Conservation (phyloP, 2,797 vertebrate genomes). For the Phrynocephalus vlangalii region DNA sequence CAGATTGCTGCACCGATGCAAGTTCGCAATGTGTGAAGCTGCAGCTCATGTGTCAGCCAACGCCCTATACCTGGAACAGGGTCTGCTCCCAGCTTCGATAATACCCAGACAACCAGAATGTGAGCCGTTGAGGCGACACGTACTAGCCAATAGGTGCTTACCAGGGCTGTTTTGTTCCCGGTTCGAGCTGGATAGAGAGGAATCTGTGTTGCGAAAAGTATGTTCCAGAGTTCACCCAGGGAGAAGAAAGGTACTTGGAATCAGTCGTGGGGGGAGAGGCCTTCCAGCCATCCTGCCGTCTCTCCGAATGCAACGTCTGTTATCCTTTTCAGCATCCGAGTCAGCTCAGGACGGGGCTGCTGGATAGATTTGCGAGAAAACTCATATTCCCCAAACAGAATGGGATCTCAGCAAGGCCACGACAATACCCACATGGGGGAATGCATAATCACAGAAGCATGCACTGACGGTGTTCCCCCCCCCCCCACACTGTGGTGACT, state of each 20-base stretch:
- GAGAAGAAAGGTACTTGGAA: neutral
- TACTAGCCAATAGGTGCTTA: neutral
- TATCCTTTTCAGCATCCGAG: neutral
- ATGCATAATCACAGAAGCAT: conserved; percentile 4
- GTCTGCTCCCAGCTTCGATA: neutral
- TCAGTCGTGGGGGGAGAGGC: neutral
- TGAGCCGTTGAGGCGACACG: neutral
- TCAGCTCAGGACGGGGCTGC: neutral
- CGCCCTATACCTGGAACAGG: no score
- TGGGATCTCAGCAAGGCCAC: neutral
- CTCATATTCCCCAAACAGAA: neutral
- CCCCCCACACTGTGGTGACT: no score
- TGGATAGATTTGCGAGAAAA: neutral
- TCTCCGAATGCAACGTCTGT: neutral
- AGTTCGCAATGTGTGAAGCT: no score
- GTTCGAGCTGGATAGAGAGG: neutral
- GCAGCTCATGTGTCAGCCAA: no score
- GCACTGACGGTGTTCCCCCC: no score
- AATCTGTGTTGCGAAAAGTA: neutral
- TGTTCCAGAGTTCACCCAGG: neutral
- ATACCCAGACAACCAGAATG: no score
- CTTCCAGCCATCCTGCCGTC: neutral
- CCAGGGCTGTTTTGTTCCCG: neutral
- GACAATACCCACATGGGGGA: neutral
- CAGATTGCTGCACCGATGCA: no score